These are phyloP conservation scores for Drosophila anomelani DNA, from an alignment of 2,888 invertebrate genomes.

Conservation along the genomic window DNA sequence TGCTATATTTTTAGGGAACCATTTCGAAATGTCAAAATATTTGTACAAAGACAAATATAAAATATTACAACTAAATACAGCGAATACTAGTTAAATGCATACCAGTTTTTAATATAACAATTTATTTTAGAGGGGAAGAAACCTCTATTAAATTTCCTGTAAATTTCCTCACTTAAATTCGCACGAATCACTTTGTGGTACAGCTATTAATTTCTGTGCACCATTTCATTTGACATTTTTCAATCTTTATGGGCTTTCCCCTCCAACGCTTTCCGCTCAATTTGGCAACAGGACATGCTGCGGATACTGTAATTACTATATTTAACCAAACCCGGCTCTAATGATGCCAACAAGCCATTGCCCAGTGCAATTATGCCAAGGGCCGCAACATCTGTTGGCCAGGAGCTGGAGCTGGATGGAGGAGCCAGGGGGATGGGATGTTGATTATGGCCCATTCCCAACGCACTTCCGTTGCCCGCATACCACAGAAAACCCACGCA, in stretches of 20 bases:
- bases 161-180: neutral
- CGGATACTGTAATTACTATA: conserved; percentile 64
- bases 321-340: conserved; percentile 61
- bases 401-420: conserved; percentile 5
- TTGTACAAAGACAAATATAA: too few species aligned
- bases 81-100: neutral
- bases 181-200: neutral
- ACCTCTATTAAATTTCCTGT: neutral
- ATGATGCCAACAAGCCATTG: conserved; percentile 70
- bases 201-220: neutral
- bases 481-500: conserved; percentile 68
- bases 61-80: neutral
- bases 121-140: too few species aligned
- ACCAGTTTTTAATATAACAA: too few species aligned
- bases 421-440: conserved; percentile 43
- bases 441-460: conserved; percentile 55
- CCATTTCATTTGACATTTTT: conserved; percentile 16
- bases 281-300: conserved; percentile 67
- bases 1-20: neutral
- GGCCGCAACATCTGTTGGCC: conserved; percentile 53
- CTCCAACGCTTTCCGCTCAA: conserved; percentile 64
- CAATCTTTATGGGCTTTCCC: conserved; percentile 28
- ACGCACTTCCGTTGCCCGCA: conserved; percentile 74
- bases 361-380: conserved; percentile 65
- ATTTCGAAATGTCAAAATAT: neutral